Evolutionary conservation across 1,140 invertebrate species (phyloP), one percentile per base, ranked within the genome.

Genomic region (Thalassaphorura encarpata): DNA sequence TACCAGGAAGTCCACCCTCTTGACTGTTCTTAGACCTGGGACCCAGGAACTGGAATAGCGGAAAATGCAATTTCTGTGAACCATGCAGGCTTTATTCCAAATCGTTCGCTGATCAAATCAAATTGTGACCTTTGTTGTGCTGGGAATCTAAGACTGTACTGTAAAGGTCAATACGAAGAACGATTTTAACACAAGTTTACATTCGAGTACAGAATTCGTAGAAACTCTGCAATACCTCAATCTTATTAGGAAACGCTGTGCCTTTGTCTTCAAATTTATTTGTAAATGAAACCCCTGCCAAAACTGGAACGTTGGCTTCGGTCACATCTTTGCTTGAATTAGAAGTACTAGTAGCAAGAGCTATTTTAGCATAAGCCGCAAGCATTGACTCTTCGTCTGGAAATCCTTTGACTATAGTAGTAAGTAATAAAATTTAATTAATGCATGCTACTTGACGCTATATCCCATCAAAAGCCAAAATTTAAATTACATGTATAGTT

Each of bases 41-140:
- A 2, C 83, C 83, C 24, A 82, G 74, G 21, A 72, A 68, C 62
- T 83, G 81, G 67, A 82, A 83, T 5, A 82, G 53, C 8, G 83
- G 83, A 70, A n/a, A 79, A 86, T 26, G 80, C 68, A 11, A 80
- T 70, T 64, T 83, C 77, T 0, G 83, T 87, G 54, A 74, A 72
- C 83, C 83, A 87, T 72, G 36, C 69, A 62, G 61, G 62, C 31
- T 66, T 66, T 19, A 70, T 66, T 18, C 70, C 66, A 62, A 70
- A 71, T 40, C 66, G 58, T 49, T 60, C 66, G 50, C 49, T 65
- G 50, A 66, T 72, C 45, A 71, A 69, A 53, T 71, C 56, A 64
- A 72, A 69, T 5, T 69, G 68, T 42, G 72, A 73, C 59, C 80
- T 70, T 63, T 80, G 75, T 41, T 78, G 76, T 5, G 77, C 80